A percentile compares a stretch with the other conserved stretches of the same genome.
Conservation (phyloP, 2,797 vertebrate species). For the Thamnophis elegans region DNA sequence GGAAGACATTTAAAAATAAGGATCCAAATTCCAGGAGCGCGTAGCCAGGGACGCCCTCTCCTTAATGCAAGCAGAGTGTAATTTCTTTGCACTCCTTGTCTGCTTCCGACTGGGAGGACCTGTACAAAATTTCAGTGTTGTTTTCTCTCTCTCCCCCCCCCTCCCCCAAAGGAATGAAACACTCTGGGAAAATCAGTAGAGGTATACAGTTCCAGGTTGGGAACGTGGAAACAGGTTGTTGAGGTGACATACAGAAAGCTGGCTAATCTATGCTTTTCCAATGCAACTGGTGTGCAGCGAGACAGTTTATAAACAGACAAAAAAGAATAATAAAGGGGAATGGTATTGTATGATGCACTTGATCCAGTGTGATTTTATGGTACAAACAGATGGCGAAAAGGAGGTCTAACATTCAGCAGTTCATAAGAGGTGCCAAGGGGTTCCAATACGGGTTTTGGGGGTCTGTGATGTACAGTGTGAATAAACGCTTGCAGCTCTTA, state of each 20-base stretch:
- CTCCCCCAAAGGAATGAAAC: too few species aligned
- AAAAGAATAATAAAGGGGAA: conserved; percentile 13
- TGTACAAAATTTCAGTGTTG: fast-evolving
- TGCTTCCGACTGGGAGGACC: not conserved
- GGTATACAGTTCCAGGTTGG: not conserved
- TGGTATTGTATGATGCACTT: conserved; percentile 5
- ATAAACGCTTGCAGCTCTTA: conserved; percentile 77
- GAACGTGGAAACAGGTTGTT: not conserved
- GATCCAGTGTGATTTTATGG: conserved; percentile 15
- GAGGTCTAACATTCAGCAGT: conserved; percentile 48
- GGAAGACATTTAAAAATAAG: not conserved
- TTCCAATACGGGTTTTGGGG: conserved; percentile 68
- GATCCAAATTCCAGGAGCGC: not conserved
- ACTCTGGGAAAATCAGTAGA: not conserved
- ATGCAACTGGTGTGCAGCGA: not conserved
- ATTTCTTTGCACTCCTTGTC: not conserved
- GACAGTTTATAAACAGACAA: not conserved
- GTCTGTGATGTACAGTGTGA: conserved; percentile 77
- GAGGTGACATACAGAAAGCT: fast-evolving
- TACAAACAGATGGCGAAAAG: conserved; percentile 20
- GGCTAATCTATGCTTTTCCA: not conserved
- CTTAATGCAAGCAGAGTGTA: not conserved
- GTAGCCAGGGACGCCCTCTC: not conserved
- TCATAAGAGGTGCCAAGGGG: conserved; percentile 70
- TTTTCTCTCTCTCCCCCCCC: fast-evolving